phyloP scores from a whole-genome alignment of 2,888 invertebrate genomes.

The Nebria brevicollis region DNA sequence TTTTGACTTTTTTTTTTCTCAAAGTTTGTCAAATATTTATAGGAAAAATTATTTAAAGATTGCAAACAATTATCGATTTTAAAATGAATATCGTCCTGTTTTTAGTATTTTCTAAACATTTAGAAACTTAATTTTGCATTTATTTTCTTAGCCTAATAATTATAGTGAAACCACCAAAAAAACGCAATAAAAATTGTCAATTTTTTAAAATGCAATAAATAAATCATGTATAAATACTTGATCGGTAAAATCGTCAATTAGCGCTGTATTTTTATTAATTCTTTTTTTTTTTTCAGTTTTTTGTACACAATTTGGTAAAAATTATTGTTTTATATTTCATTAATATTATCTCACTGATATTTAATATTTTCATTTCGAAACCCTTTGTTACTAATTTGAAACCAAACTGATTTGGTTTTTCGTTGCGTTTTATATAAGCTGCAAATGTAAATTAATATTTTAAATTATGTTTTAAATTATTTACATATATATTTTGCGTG shows the following conservation, averaged over 20 bases:
- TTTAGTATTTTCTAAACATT: background rate
- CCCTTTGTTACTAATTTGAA: background rate
- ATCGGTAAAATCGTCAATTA: background rate
- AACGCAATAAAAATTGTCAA: background rate
- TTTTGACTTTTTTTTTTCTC: background rate
- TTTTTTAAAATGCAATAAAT: background rate
- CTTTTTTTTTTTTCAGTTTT: background rate
- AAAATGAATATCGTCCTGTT: background rate
- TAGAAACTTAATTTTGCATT: background rate
- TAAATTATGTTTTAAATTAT: background rate
- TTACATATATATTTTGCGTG: background rate
- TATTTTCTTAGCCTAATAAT: background rate
- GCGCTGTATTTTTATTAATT: background rate
- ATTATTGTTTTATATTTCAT: background rate
- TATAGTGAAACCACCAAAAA: background rate
- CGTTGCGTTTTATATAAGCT: background rate
- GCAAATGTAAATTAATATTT: background rate
- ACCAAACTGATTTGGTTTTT: background rate
- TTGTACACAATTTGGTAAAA: background rate
- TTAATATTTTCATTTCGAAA: background rate
- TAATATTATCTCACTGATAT: background rate
- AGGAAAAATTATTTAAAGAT: background rate
- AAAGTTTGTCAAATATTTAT: background rate
- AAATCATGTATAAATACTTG: background rate
- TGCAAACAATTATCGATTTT: background rate